Base-by-base conservation (phyloP, 2,888 invertebrate species). In the Lissocephala sabroskyi region DNA sequence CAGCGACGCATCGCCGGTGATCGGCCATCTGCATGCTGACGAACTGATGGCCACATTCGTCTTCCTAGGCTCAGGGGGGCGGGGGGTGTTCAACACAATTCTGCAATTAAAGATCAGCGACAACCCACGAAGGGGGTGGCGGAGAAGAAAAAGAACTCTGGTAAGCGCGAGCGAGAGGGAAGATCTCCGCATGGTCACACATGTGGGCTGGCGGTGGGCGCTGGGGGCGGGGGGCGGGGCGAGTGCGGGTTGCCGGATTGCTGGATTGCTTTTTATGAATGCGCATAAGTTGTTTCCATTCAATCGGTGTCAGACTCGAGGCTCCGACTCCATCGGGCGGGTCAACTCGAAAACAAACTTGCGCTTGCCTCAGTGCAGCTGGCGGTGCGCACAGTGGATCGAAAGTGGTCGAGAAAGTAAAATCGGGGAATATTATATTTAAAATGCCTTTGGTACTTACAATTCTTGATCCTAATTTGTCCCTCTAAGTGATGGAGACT, bases 51-150 rank as follows among this genome's bases (percentile, higher is more conserved):
- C 41, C 36, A 35, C 32, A 9, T 35, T 35, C 32, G 23, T 32
- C 35, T 30, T 14, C 23, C 11, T 41, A 11, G 19, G 28, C 30
- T 13, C 19, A 23, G 32, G 37, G 18, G 11, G 13, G 28, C 13
- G 13, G 30, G 33, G 26, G 44, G 30, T 17, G 33, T 32, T 29
- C 54, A 56, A 58, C 56, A 67, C 68, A 71, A 65, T 75, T 71
- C 65, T 52, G 76, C 71, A 75, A 73, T 71, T 71, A 71, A 75
- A 71, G 76, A 71, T 65, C 65, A 40, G 52, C 62, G 57, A 51
- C 53, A 60, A n/a, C n/a, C n/a, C n/a, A n/a, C n/a, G n/a, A n/a
- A n/a, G n/a, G n/a, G n/a, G n/a, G n/a, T n/a, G n/a, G n/a, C n/a
- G n/a, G n/a, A n/a, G n/a, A n/a, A n/a, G n/a, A n/a, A n/a, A 52